phyloP scores from a whole-genome alignment of 2,797 vertebrate genomes.

The Numenius phaeopus region DNA sequence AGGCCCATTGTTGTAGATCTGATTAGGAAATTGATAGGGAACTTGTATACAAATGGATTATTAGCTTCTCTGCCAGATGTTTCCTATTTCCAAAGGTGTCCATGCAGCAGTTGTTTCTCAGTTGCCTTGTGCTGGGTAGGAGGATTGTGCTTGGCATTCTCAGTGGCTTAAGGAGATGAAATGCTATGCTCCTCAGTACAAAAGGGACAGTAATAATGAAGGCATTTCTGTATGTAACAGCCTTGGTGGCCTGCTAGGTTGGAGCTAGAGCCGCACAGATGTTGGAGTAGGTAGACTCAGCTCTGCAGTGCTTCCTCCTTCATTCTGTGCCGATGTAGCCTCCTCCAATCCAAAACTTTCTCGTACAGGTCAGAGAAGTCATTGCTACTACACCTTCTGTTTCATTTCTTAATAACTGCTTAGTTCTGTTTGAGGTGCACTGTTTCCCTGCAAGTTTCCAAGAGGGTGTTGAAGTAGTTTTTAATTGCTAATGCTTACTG shows the following conservation, averaged over 20 bases:
- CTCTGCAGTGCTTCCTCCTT: fast-evolving
- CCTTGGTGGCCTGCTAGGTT: background rate
- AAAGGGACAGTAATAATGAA: background rate
- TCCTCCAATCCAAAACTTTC: background rate
- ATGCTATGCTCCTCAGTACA: background rate
- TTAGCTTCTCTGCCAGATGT: background rate
- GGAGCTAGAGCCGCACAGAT: background rate
- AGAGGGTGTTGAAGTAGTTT: background rate
- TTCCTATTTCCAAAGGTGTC: background rate
- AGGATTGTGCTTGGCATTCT: background rate
- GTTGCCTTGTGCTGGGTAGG: background rate
- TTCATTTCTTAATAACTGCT: background rate
- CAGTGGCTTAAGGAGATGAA: background rate
- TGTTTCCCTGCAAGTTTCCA: background rate
- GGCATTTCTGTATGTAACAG: background rate
- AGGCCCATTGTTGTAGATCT: background rate
- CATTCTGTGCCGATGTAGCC: background rate
- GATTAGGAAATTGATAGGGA: background rate
- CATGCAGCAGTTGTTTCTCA: background rate
- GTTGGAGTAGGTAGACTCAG: background rate
- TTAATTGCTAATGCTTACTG: background rate
- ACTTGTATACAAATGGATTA: background rate
- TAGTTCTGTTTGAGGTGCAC: background rate
- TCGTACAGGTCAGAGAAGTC: background rate
- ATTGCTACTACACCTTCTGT: background rate